Conservation (phyloP, 2,797 vertebrate genomes). For the Dicrostonyx torquatus region DNA sequence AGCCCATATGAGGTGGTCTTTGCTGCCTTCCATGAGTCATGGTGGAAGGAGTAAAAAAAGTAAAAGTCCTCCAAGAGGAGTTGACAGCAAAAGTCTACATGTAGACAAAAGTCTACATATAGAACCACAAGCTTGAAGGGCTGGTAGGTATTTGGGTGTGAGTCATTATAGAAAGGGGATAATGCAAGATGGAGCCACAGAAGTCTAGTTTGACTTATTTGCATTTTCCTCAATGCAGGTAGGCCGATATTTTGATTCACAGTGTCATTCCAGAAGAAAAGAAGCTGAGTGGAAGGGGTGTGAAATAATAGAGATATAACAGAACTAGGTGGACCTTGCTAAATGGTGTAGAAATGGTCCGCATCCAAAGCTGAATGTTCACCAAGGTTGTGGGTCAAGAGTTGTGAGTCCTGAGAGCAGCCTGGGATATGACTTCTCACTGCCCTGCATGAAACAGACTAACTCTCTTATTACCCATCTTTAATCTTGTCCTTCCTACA, state of each 20-base stretch:
- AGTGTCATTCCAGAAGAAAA: background rate
- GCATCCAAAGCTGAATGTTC: background rate
- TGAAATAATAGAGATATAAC: background rate
- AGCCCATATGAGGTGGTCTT: background rate
- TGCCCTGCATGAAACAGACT: background rate
- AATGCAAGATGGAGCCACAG: background rate
- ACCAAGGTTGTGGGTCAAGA: background rate
- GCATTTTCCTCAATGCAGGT: background rate
- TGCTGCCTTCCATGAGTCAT: background rate
- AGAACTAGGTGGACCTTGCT: background rate
- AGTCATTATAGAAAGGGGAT: background rate
- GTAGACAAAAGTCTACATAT: no score
- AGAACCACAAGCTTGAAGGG: background rate
- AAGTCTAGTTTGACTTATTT: conserved; percentile 9
- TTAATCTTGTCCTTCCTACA: conserved; percentile 37
- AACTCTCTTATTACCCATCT: background rate
- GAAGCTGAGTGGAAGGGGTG: background rate
- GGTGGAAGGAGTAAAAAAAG: background rate
- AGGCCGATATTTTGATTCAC: background rate
- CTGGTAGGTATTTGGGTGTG: conserved; percentile 10
- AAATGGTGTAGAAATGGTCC: background rate
- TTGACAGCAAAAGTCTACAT: conserved; percentile 2
- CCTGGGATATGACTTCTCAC: background rate
- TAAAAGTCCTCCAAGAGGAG: background rate
- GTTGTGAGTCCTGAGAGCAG: background rate